These are phyloP conservation scores for Xestia c-nigrum DNA, from an alignment of 2,888 invertebrate species.

Conservation along the genomic window DNA sequence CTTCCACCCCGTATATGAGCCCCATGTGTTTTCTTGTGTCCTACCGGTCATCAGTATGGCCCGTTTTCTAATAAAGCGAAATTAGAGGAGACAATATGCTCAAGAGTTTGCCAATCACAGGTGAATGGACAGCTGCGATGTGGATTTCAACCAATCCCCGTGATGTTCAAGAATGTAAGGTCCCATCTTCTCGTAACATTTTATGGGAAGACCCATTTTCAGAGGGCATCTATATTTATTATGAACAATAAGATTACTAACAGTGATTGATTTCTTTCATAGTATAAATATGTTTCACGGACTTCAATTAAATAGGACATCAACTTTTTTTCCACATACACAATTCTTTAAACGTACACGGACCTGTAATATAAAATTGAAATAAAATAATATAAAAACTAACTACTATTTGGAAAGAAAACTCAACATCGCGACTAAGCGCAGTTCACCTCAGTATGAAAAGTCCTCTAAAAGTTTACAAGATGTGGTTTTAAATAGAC, in stretches of 20 bases:
- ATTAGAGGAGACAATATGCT: neutral
- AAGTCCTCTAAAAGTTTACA: neutral
- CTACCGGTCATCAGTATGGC: neutral
- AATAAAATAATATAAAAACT: neutral
- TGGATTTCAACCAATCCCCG: neutral
- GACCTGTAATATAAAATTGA: slow-evolving; percentile 41
- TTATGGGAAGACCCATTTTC: neutral
- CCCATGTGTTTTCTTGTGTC: neutral
- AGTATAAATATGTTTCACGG: neutral
- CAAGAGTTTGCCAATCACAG: neutral
- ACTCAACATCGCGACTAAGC: neutral
- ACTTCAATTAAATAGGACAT: slow-evolving; percentile 68
- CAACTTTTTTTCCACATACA: slow-evolving; percentile 66
- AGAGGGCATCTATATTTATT: neutral
- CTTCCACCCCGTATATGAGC: neutral
- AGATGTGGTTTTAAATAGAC: neutral
- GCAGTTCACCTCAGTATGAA: neutral
- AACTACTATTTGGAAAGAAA: neutral
- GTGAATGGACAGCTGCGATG: neutral
- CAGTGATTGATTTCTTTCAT: neutral
- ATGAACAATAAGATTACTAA: slow-evolving; percentile 26
- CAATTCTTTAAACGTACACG: slow-evolving; percentile 60
- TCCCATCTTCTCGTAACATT: neutral
- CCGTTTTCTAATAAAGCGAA: neutral
- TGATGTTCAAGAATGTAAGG: neutral